Percentiles rank a stretch among this genome's conserved stretches.
These are phyloP conservation scores for Andrena flavipes DNA, from an alignment of 2,888 invertebrate genomes.

Conservation along the genomic window DNA sequence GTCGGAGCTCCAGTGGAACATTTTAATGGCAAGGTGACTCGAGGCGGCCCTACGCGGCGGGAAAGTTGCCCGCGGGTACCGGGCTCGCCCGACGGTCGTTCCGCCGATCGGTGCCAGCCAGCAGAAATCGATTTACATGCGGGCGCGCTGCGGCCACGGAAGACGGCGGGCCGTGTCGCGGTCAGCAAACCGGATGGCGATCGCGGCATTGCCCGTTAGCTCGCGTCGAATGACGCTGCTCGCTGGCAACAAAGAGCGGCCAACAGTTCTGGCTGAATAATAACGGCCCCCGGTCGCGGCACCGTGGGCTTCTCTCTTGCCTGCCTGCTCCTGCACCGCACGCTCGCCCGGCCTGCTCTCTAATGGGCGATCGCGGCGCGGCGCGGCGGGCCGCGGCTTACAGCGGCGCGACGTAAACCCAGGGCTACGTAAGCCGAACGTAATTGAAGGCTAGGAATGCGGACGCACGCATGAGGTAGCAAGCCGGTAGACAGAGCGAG, in stretches of 20 bases:
- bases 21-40: too few relatives aligned
- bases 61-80: too few relatives aligned
- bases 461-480: slow-evolving; percentile 79
- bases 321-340: slow-evolving; percentile 46
- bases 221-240: slow-evolving; percentile 27
- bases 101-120: neutral
- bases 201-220: slow-evolving; percentile 45
- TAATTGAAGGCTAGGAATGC: slow-evolving; percentile 79
- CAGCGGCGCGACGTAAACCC: slow-evolving; percentile 41
- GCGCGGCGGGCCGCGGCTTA: slow-evolving; percentile 22
- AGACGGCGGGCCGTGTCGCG: slow-evolving; percentile 15
- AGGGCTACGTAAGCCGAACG: slow-evolving; percentile 56
- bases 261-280: slow-evolving; percentile 69
- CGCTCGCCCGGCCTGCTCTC: slow-evolving; percentile 70
- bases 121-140: slow-evolving; percentile 33
- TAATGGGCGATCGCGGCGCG: slow-evolving; percentile 71
- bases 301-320: neutral
- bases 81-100: neutral
- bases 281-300: slow-evolving; percentile 55
- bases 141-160: neutral
- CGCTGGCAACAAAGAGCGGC: slow-evolving; percentile 57
- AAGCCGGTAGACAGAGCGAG: slow-evolving; percentile 64
- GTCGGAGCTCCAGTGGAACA: too few relatives aligned
- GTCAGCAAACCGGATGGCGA: slow-evolving; percentile 53
- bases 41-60: too few relatives aligned